These are phyloP conservation scores for Echinometra lucunter DNA, from an alignment of 53 echinoderm and acorn worm species.

Conservation along the genomic window DNA sequence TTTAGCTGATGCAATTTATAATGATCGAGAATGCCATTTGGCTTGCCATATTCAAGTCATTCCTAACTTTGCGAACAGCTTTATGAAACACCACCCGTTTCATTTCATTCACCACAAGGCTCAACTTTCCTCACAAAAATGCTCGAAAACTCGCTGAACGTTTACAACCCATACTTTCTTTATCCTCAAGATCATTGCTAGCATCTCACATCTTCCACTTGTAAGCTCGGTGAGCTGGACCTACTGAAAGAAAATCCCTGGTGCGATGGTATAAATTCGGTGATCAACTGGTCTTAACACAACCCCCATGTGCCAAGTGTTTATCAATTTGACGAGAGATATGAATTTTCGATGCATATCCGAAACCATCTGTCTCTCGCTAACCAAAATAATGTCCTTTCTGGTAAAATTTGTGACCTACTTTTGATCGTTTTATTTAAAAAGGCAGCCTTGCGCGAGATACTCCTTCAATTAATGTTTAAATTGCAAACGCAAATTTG, in stretches of 20 bases:
- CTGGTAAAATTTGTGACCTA: neutral
- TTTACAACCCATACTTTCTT: conserved; percentile 15
- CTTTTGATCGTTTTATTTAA: neutral
- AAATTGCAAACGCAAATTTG: too few species aligned
- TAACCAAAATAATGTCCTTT: conserved; percentile 18
- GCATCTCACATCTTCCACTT: neutral
- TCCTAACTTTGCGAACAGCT: too few species aligned
- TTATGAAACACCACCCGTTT: too few species aligned
- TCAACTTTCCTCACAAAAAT: conserved; percentile 36
- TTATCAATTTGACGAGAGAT: conserved; percentile 64
- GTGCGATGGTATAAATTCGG: conserved; percentile 23
- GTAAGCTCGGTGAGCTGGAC: neutral
- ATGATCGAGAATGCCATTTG: too few species aligned
- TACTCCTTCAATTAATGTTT: too few species aligned
- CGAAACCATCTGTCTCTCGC: conserved; percentile 55
- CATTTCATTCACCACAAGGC: conserved; percentile 12
- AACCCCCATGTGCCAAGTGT: conserved; percentile 53
- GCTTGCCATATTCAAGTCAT: too few species aligned
- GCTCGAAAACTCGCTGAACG: conserved; percentile 2
- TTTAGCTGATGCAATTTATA: too few species aligned
- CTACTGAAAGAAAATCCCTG: conserved; percentile 21
- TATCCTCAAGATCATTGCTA: neutral
- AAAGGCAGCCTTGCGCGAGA: too few species aligned
- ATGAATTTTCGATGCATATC: conserved; percentile 57
- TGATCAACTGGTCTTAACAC: conserved; percentile 55